Conservation (phyloP, 2,113 vertebrate species). For the Redunca redunca region DNA sequence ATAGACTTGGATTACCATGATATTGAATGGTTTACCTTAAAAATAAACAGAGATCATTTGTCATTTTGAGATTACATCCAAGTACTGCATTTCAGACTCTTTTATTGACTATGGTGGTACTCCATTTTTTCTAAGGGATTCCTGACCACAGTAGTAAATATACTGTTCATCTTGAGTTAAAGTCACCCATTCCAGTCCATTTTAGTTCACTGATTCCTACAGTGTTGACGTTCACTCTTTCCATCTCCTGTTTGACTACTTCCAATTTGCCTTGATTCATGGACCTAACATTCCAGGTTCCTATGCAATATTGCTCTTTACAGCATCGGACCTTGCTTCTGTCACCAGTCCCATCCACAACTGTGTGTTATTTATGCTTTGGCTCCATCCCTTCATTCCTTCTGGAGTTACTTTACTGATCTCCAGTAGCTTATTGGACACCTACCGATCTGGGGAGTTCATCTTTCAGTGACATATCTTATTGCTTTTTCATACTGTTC, state of each 20-base stretch:
- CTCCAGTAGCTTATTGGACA: neutral
- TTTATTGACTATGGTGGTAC: neutral
- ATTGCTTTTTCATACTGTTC: neutral
- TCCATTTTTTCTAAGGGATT: neutral
- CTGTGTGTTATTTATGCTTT: neutral
- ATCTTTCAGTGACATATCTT: neutral
- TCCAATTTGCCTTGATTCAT: neutral
- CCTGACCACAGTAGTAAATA: neutral
- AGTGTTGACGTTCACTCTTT: neutral
- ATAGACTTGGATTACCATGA: neutral
- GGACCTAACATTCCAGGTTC: neutral
- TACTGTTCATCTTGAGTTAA: neutral
- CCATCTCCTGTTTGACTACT: neutral
- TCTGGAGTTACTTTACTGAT: neutral
- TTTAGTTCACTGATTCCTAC: neutral
- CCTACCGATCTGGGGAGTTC: neutral
- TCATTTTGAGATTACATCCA: accelerated
- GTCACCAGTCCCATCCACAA: neutral
- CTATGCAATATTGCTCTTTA: neutral
- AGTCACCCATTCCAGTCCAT: neutral
- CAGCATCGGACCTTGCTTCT: accelerated
- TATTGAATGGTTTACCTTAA: neutral
- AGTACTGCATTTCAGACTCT: neutral
- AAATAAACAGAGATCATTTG: neutral
- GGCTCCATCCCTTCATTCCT: neutral